A percentile compares a stretch with the other conserved stretches of the same genome.
These are phyloP conservation scores for Lumbricus terrestris DNA, from an alignment of 2,888 invertebrate genomes.

Conservation along the genomic window DNA sequence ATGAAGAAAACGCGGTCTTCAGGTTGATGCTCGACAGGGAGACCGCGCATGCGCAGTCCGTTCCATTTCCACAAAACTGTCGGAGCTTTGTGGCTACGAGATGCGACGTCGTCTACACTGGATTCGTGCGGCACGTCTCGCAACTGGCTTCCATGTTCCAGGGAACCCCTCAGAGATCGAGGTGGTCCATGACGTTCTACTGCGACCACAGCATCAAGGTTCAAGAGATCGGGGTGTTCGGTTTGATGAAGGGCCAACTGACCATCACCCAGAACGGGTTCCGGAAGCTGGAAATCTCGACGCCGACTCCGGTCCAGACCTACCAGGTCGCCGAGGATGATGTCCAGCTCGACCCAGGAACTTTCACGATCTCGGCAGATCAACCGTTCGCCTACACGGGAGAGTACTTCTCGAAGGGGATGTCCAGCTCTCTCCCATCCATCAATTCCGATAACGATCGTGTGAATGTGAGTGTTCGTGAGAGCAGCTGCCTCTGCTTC, in stretches of 20 bases:
- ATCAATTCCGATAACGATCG: constrained; percentile 27
- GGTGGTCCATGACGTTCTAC: constrained; percentile 28
- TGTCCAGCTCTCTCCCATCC: constrained; percentile 7
- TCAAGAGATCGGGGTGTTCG: constrained; percentile 29
- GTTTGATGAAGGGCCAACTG: constrained; percentile 30
- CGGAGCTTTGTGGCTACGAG: constrained; percentile 20
- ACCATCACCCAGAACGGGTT: constrained; percentile 28
- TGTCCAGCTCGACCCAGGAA: constrained; percentile 30
- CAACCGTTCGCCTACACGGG: constrained; percentile 30
- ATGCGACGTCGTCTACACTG: constrained; percentile 22
- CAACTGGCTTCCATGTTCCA: constrained; percentile 22
- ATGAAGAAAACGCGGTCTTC: constrained; percentile 60
- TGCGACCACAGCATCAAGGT: constrained; percentile 30
- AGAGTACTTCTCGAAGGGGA: constrained; percentile 30
- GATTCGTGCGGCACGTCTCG: constrained; percentile 28
- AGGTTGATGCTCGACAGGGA: constrained; percentile 22
- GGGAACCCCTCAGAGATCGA: constrained; percentile 30
- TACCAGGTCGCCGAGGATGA: constrained; percentile 29
- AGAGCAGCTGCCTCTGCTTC: constrained; percentile 29
- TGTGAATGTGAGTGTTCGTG: constrained; percentile 27
- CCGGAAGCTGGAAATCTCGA: constrained; percentile 30
- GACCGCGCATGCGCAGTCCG: background rate
- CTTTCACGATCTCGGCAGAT: constrained; percentile 28
- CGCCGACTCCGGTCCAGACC: constrained; percentile 11
- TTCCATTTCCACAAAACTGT: constrained; percentile 24